Conservation (phyloP, 2,113 vertebrate genomes). For the Erythrocebus patas region DNA sequence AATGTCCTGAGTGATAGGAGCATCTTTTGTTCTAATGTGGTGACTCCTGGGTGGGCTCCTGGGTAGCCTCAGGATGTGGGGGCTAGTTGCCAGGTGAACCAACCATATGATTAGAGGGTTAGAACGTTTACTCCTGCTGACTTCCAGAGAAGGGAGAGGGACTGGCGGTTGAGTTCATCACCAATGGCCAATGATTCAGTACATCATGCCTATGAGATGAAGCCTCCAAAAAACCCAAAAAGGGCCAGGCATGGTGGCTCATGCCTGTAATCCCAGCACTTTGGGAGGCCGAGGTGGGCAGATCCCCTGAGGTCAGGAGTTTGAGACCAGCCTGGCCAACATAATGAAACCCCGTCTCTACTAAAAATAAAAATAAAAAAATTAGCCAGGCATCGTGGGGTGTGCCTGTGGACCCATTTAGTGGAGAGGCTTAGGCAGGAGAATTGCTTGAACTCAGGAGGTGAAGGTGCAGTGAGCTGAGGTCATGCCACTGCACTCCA, state of each 20-base stretch:
- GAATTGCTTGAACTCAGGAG: too few relatives aligned
- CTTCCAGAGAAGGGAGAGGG: neutral
- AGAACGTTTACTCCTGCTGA: neutral
- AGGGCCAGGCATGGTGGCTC: too few relatives aligned
- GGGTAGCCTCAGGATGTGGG: neutral
- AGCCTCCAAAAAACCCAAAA: neutral
- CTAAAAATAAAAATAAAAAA: neutral
- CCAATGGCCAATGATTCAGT: neutral
- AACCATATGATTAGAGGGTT: neutral
- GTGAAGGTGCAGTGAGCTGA: too few relatives aligned
- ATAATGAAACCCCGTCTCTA: too few relatives aligned
- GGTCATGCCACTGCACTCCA: too few relatives aligned
- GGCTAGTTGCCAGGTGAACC: neutral
- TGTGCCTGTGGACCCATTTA: too few relatives aligned
- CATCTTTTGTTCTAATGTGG: neutral
- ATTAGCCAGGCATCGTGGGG: too few relatives aligned
- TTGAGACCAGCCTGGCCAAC: too few relatives aligned
- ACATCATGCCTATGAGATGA: neutral
- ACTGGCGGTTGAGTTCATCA: neutral
- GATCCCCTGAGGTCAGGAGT: too few relatives aligned
- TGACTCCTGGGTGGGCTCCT: neutral
- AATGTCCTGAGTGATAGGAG: neutral
- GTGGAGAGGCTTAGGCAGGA: too few relatives aligned
- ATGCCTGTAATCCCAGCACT: too few relatives aligned
- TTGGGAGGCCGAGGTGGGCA: too few relatives aligned